These are phyloP conservation scores for Ciconia maguari DNA, from an alignment of 2,113 vertebrate genomes.

Conservation along the genomic window DNA sequence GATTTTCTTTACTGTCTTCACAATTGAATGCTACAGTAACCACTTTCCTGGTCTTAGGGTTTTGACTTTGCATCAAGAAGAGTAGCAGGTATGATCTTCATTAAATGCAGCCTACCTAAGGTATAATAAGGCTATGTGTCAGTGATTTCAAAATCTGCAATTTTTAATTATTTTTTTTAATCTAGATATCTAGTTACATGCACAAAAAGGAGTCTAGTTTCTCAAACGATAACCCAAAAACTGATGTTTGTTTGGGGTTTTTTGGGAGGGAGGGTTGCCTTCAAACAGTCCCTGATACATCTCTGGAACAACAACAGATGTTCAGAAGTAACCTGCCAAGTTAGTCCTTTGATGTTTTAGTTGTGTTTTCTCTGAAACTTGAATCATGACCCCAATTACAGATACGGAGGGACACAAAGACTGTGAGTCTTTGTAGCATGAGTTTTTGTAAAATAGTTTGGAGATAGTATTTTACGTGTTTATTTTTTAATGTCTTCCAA, in stretches of 20 bases:
- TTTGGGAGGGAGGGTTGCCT: neutral
- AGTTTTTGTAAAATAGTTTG: neutral
- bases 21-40: neutral
- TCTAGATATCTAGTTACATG: neutral
- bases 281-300: neutral
- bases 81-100: neutral
- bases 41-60: neutral
- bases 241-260: accelerated
- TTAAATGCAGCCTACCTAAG: neutral
- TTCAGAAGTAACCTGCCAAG: neutral
- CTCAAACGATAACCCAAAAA: neutral
- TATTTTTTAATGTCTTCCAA: neutral
- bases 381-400: neutral
- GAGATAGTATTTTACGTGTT: neutral
- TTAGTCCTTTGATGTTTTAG: neutral
- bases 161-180: neutral
- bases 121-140: no score
- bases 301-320: neutral
- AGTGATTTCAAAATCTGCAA: neutral
- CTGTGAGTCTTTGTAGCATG: neutral
- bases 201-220: neutral
- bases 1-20: neutral
- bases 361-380: neutral
- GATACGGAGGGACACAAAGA: neutral
- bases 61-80: neutral